A percentile compares a stretch with the other conserved stretches of the same genome.
Conservation (phyloP, 2,797 vertebrate species). For the Hemibagrus guttatus region DNA sequence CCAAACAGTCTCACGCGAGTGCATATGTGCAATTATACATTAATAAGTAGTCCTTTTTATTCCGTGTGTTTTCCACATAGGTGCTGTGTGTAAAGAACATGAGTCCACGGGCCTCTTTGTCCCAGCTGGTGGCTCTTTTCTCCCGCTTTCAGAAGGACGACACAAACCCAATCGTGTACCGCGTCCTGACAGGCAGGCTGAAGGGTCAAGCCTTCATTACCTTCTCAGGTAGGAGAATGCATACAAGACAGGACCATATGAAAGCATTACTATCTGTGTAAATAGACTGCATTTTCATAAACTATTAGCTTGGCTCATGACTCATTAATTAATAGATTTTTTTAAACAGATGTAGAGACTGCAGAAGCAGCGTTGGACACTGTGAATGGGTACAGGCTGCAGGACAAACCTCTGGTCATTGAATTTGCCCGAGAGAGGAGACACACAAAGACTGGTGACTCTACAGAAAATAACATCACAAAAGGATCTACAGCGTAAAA, state of each 20-base stretch:
- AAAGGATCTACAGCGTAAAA: neutral
- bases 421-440: conserved; percentile 82
- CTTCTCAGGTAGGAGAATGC: conserved; percentile 76
- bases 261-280: neutral
- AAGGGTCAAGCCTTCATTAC: conserved; percentile 93
- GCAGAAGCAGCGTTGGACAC: conserved; percentile 80
- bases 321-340: neutral
- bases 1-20: too few relatives aligned
- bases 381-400: conserved; percentile 84
- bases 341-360: conserved; percentile 71
- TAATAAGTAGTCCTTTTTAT: neutral
- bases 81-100: conserved; percentile 92
- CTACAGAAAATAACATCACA: conserved; percentile 15
- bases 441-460: conserved; percentile 15
- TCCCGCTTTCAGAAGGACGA: conserved; percentile 83
- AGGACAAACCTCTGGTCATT: conserved; percentile 86
- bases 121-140: conserved; percentile 88
- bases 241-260: neutral
- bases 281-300: neutral
- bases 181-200: conserved; percentile 87
- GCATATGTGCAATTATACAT: neutral
- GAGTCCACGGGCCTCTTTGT: conserved; percentile 77
- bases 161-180: conserved; percentile 76
- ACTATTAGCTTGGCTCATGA: neutral
- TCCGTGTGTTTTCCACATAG: conserved; percentile 62